A percentile compares a stretch with the other conserved stretches of the same genome.
phyloP scores from a whole-genome alignment of 1,140 invertebrate genomes.

The Medauroidea extradentata region DNA sequence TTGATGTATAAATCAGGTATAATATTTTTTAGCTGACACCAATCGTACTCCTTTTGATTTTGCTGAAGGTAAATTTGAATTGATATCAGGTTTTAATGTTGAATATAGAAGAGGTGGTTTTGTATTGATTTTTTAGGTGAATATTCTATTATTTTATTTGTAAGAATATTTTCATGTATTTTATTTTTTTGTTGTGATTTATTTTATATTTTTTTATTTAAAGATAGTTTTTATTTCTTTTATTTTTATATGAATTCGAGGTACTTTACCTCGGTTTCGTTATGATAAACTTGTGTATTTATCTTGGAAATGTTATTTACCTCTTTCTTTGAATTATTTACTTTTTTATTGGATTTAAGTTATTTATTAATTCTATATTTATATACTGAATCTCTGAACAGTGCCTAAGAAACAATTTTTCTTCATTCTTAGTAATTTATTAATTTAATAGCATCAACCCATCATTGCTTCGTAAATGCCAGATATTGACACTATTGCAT shows the following conservation, averaged over 20 bases:
- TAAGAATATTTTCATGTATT: slow-evolving; percentile 51
- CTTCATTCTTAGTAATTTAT: too few relatives aligned
- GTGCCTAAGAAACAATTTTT: too few relatives aligned
- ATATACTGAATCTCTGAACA: too few relatives aligned
- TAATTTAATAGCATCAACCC: too few relatives aligned
- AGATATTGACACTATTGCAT: too few relatives aligned
- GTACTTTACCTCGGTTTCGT: slow-evolving; percentile 50
- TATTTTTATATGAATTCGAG: slow-evolving; percentile 54
- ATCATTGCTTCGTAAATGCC: too few relatives aligned
- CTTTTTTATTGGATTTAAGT: slow-evolving; percentile 11
- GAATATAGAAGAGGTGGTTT: slow-evolving; percentile 63
- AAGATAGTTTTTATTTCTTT: slow-evolving; percentile 47
- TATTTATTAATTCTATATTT: too few relatives aligned
- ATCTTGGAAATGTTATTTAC: slow-evolving; percentile 51
- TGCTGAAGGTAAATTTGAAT: slow-evolving; percentile 66
- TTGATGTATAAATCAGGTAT: slow-evolving; percentile 16
- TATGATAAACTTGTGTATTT: slow-evolving; percentile 60
- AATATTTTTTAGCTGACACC: slow-evolving; percentile 61
- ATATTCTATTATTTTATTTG: slow-evolving; percentile 64
- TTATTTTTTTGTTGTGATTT: slow-evolving; percentile 48
- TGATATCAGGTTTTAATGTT: slow-evolving; percentile 72
- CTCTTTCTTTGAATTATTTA: slow-evolving; percentile 46
- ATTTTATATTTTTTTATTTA: slow-evolving; percentile 47
- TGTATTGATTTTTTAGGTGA: slow-evolving; percentile 68
- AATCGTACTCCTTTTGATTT: slow-evolving; percentile 77